phyloP scores from a whole-genome alignment of 2,888 invertebrate species.

The Eudasyphora cyanicolor region DNA sequence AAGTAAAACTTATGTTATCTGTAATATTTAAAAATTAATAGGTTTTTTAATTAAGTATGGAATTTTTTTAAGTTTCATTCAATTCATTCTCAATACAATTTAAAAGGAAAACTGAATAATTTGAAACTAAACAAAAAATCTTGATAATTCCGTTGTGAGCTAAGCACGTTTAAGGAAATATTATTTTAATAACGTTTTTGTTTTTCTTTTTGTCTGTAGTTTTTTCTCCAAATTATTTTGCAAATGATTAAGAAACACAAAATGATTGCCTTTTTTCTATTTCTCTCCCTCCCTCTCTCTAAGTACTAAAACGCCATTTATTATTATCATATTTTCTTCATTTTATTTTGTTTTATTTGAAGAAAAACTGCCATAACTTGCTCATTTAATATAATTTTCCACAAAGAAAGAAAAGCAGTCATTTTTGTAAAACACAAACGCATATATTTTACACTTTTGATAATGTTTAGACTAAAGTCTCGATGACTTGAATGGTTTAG shows the following conservation, averaged over 20 bases:
- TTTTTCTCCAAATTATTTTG: too few species aligned
- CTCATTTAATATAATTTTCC: conserved; percentile 26
- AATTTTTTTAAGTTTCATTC: conserved; percentile 26
- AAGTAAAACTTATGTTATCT: conserved; percentile 16
- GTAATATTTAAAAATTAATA: conserved; percentile 6
- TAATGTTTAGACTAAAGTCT: not conserved
- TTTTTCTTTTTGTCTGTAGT: not conserved
- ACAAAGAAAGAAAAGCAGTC: conserved; percentile 18
- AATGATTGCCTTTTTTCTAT: too few species aligned
- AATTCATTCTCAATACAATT: not conserved
- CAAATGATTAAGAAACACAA: too few species aligned
- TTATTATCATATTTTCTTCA: conserved; percentile 17
- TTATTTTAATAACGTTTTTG: not conserved
- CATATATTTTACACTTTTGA: conserved; percentile 14
- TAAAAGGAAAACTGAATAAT: not conserved
- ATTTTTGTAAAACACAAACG: too few species aligned
- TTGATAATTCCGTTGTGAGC: conserved; percentile 29
- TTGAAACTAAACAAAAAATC: conserved; percentile 11
- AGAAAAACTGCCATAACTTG: conserved; percentile 49
- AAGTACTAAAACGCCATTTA: too few species aligned
- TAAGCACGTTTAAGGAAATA: not conserved
- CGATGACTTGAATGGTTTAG: not conserved
- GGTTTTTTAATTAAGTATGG: conserved; percentile 16
- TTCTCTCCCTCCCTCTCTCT: too few species aligned
- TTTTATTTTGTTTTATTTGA: conserved; percentile 13